Base-by-base conservation (phyloP, 2,113 vertebrate genomes). In the Vulpes ferrilata region DNA sequence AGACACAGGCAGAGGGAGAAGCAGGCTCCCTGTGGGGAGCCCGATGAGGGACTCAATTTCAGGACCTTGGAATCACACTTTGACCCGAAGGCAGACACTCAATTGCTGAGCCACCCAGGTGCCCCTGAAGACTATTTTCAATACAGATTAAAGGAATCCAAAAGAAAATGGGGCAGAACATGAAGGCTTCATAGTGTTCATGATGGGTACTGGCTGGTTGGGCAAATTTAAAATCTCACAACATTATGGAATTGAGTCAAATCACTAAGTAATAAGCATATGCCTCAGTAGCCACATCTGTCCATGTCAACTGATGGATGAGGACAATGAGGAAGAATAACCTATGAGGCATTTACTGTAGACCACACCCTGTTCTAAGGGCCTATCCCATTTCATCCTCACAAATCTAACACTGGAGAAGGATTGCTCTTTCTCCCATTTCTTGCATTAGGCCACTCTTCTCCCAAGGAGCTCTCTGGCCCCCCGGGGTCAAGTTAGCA, bases 291-390 rank as follows among this genome's bases (percentile, higher is more conserved):
- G 78, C 65, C 88, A n/a, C 7, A 2, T 3, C 20, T 1, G 11
- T 53, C 22, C 51, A 15, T 1, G 38, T 78, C 35, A 57, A 20
- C 3, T 0, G 53, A 43, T 43, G 23, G 79, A 76, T 7, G 22
- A 82, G 57, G 43, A 43, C 43, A 43, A 43, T 7, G 22, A 62
- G 64, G 78, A 91, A 15, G 0, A 69, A 13, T 32, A 65, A 62
- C 7, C 7, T 1, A n/a, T 4, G 11, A 30, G 74, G 13, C 22
- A 8, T 38, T 73, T 5, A 22, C 17, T 19, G 51, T 1, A 4
- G 22, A 22, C 32, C 23, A 57, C 48, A 16, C 20, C 11, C 11
- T 88, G 57, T n/a, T 90, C 60, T 53, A 13, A 90, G 59, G 23
- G n/a, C 38, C 16, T 59, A 2, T 10, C 6, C 80, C n/a, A 30